Base-by-base conservation (phyloP, 2,113 vertebrate species). In the Ahaetulla prasina region DNA sequence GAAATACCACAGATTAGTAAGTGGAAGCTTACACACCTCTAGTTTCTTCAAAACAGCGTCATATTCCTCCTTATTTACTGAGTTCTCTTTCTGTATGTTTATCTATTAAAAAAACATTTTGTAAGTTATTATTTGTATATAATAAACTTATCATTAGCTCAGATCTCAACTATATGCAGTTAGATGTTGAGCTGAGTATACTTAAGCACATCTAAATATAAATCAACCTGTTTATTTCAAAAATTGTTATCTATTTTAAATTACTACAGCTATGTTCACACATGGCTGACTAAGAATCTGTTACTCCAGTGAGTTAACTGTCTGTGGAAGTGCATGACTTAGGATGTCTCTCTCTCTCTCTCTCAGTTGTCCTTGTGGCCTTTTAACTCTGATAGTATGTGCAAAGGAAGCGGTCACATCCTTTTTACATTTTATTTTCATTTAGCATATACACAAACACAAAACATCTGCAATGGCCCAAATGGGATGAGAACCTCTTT, bases 31-130 rank as follows among this genome's bases (percentile, higher is more conserved):
- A 54, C 90, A 55, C 68, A 97, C 97, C 95, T 93, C 94, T 90
- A 97, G 94, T 87, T 97, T 93, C 88, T 96, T 96, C 89, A 96
- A 95, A 89, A 96, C 45, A 84, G 85, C 95, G 27, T 97, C 96
- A 94, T 96, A 96, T 50, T 96, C 95, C 93, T 95, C 94, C 93
- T 95, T 96, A 95, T 93, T 95, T 92, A 97, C 95, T 89, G 95
- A 96, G 92, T 96, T 96, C 94, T 96, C 95, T 4, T 97, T 96
- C 80, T 95, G 96, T 85, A 95, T 91, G 93, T 94, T 30, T 90
- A 97, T 95, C 97, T 97, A 95, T 88, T 95, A 84, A 74, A 11
- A 57, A 68, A 11, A 60, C 10, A 39, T 55, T 88, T 80, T 47
- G 11, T 68, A 54, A 35, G 49, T 87, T 8, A 87, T 43, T 35